Percentiles rank a stretch among this genome's conserved stretches.
These are phyloP conservation scores for Furcifer pardalis DNA, from an alignment of 2,797 vertebrate genomes.

Conservation along the genomic window DNA sequence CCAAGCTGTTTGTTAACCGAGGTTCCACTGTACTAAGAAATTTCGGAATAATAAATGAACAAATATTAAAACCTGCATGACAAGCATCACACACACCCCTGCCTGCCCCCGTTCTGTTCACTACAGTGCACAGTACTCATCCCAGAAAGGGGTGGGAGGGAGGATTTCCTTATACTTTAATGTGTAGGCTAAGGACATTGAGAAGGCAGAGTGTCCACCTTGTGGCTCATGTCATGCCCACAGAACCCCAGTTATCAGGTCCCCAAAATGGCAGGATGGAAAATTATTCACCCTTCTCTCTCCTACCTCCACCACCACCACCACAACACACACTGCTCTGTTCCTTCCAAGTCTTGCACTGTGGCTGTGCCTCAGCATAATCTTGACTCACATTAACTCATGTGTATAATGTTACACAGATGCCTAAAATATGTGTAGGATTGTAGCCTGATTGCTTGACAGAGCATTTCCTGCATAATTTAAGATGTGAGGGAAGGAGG, in stretches of 20 bases:
- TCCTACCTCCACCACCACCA: not conserved
- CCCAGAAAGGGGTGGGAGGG: not conserved
- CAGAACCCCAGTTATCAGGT: slow-evolving; percentile 16
- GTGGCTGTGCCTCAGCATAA: slow-evolving; percentile 19
- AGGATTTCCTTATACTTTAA: not conserved
- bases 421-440: not conserved
- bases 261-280: slow-evolving; percentile 4
- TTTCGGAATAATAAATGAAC: not conserved
- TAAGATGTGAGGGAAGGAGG: not conserved
- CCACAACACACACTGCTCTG: not conserved
- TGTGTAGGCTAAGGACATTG: not conserved
- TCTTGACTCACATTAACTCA: slow-evolving; percentile 36
- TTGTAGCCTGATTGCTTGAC: slow-evolving; percentile 29
- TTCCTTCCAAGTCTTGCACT: not conserved
- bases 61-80: not conserved
- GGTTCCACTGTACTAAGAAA: too few relatives aligned
- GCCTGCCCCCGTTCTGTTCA: too few relatives aligned
- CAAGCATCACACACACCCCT: not conserved
- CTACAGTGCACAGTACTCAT: not conserved
- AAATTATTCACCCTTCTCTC: not conserved
- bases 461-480: slow-evolving; percentile 12
- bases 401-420: slow-evolving; percentile 22
- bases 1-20: too few relatives aligned
- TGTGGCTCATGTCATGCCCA: not conserved
- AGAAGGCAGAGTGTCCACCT: not conserved